A percentile compares a stretch with the other conserved stretches of the same genome.
phyloP scores from a whole-genome alignment of 2,888 invertebrate species.

The Drymonia ruficornis region DNA sequence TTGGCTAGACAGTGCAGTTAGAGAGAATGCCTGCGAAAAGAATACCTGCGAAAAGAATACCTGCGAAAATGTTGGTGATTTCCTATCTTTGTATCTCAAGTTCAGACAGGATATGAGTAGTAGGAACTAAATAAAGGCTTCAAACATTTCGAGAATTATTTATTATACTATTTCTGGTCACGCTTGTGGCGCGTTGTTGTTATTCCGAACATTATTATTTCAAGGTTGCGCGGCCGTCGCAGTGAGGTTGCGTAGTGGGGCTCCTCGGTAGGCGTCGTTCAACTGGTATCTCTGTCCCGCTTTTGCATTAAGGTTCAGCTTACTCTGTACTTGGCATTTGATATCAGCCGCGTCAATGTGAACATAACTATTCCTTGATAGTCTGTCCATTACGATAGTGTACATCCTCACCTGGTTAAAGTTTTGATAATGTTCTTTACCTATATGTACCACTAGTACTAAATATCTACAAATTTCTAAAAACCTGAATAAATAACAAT shows the following conservation, averaged over 20 bases:
- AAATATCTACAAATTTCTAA: slow-evolving; percentile 27
- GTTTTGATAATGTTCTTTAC: slow-evolving; percentile 48
- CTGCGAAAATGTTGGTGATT: slow-evolving; percentile 6
- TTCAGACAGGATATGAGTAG: slow-evolving; percentile 58
- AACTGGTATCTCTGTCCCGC: slow-evolving; percentile 78
- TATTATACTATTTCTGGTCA: slow-evolving; percentile 82
- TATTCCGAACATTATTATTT: slow-evolving; percentile 85
- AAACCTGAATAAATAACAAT: slow-evolving; percentile 47
- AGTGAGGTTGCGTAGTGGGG: slow-evolving; percentile 83
- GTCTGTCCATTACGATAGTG: slow-evolving; percentile 56
- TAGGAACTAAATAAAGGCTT: slow-evolving; percentile 63
- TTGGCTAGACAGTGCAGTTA: not conserved
- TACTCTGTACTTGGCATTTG: slow-evolving; percentile 77
- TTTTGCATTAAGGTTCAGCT: slow-evolving; percentile 76
- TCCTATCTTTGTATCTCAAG: slow-evolving; percentile 40
- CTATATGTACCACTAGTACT: slow-evolving; percentile 26
- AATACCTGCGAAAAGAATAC: not conserved
- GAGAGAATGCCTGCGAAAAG: not conserved
- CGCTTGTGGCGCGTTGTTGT: slow-evolving; percentile 83
- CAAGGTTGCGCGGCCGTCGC: slow-evolving; percentile 84
- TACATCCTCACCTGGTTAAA: slow-evolving; percentile 53
- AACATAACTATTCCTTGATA: slow-evolving; percentile 70
- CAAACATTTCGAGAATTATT: slow-evolving; percentile 74
- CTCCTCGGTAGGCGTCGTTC: slow-evolving; percentile 82
- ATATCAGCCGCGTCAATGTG: slow-evolving; percentile 69